Base-by-base conservation (phyloP, 2,113 vertebrate species). In the Oceanodroma tethys region DNA sequence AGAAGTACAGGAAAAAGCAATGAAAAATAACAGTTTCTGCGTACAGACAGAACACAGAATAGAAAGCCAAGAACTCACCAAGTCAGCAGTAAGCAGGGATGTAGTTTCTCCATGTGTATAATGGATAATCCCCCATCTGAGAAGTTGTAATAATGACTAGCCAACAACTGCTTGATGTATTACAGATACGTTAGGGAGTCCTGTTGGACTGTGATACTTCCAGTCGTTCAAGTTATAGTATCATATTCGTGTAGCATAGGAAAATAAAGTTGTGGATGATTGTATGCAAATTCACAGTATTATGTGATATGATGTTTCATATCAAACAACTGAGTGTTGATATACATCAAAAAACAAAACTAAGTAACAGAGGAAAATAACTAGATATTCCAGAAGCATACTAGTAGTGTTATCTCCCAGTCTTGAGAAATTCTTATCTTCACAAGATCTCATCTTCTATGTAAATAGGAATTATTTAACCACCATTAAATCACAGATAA, bases 181-280 rank as follows among this genome's bases (percentile, higher is more conserved):
- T 93, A 67, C 56, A 82, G 55, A 47, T 56, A 53, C 4, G 29
- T 62, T 80, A 70, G 78, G 70, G 58, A 93, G 96, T 93, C 93
- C 62, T 96, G 76, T 32, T 70, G 81, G 94, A 95, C 45, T 81
- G 53, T 68, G 66, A 48, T 76, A 95, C 87, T 97, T 94, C 95
- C 89, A 95, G 95, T 90, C 16, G 4, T 70, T 92, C 95, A 76
- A 62, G 93, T 94, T 93, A 42, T 3, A 82, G n/a, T 55, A 79
- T 38, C 86, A 87, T 43, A 52, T 42, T 43, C 53, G 45, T 62
- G 70, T 56, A 58, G 76, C 62, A 36, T 11, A 91, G 66, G 70
- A 89, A 94, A 94, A 79, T 58, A 89, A 76, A 81, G 70, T 21
- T 66, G 21, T 23, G 19, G 34, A 50, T 65, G 65, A 82, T 20